Evolutionary conservation across 1,140 invertebrate species (phyloP).

Genomic region (Papilio polytes): DNA sequence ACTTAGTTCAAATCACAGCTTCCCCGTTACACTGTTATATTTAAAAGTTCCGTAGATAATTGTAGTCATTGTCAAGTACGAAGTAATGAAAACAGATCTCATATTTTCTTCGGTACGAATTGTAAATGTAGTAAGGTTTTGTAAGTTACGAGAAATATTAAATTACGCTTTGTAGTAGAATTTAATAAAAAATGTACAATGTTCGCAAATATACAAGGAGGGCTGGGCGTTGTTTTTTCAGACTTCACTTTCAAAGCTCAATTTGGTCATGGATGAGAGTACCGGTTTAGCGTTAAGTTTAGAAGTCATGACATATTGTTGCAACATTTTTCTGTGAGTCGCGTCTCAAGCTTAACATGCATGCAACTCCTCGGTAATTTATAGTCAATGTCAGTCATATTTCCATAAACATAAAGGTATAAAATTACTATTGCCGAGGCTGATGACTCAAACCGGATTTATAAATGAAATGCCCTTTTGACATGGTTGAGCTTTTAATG

Average conservation of each 20-base stretch:
- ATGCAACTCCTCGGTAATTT: constrained; percentile 1
- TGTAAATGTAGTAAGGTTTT: neutral
- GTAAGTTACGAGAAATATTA: neutral
- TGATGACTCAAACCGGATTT: constrained; percentile 25
- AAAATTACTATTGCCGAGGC: neutral
- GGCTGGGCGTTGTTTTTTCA: neutral
- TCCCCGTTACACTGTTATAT: neutral
- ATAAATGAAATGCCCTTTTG: neutral
- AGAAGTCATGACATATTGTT: constrained; percentile 32
- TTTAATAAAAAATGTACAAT: neutral
- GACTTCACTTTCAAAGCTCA: constrained; percentile 34
- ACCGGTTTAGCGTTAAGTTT: constrained; percentile 39
- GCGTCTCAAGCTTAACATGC: constrained; percentile 11
- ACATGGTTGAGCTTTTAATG: neutral
- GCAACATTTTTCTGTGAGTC: constrained; percentile 29
- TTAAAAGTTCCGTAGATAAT: neutral
- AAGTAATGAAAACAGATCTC: neutral
- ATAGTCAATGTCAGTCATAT: neutral
- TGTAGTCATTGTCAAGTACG: neutral
- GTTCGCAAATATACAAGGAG: neutral
- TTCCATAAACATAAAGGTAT: neutral
- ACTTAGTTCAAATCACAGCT: constrained; percentile 11
- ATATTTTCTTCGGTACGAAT: neutral
- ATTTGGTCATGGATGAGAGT: constrained; percentile 36
- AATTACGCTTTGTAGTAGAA: neutral